Percentiles rank a stretch among this genome's conserved stretches.
Conservation (phyloP, 2,113 vertebrate genomes). For the Prietella phreatophila region DNA sequence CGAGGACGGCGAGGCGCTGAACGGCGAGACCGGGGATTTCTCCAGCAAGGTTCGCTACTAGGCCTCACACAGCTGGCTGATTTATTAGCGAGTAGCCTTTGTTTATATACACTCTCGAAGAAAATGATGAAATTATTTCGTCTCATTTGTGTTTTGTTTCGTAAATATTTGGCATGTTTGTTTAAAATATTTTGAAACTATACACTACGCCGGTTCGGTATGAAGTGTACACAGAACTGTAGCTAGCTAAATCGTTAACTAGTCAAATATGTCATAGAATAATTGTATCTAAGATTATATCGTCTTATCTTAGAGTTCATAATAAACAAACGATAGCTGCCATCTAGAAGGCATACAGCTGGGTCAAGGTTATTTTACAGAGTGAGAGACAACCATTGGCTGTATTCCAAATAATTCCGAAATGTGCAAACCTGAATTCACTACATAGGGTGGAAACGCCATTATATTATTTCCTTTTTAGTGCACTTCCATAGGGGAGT, state of each 20-base stretch:
- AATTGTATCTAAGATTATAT: not conserved
- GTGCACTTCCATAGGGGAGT: not conserved
- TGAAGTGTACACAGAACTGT: not conserved
- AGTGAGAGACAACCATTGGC: not conserved
- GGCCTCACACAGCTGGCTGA: not conserved
- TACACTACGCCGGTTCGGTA: not conserved
- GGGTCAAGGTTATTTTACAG: not conserved
- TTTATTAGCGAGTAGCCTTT: not conserved
- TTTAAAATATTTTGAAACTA: not conserved
- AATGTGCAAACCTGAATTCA: not conserved
- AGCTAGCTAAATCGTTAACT: not conserved
- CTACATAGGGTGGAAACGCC: not conserved
- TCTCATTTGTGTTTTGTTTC: not conserved
- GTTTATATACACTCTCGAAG: not conserved
- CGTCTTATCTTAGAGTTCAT: not conserved
- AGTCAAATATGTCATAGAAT: not conserved
- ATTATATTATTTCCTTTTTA: not conserved
- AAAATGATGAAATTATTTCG: too few species aligned
- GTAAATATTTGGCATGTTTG: not conserved
- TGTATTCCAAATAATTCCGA: not conserved
- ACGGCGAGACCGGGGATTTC: conserved; percentile 82
- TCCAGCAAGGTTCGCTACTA: conserved; percentile 85
- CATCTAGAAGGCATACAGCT: not conserved
- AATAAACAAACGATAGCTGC: not conserved
- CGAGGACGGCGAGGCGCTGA: conserved; percentile 72